Evolutionary conservation across 2,113 vertebrate species (phyloP), one percentile per base, ranked within the genome.

Genomic region (Trichomycterus rosablanca): DNA sequence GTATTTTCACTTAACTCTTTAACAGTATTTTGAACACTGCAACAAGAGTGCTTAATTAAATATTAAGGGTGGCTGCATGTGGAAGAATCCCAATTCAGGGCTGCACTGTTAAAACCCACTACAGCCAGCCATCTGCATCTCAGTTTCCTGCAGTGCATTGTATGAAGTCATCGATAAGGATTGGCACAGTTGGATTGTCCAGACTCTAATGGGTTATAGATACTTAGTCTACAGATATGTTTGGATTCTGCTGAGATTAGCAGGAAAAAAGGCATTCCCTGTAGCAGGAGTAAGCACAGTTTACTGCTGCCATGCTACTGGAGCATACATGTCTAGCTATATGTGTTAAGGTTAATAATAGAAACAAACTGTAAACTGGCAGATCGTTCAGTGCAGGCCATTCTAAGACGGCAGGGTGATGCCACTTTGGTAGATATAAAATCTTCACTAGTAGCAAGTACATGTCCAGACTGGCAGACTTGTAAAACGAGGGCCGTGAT

Each of bases 151-250:
- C 34, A 40, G 59, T 1, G 46, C 59, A 23, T 65, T 57, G 53
- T 53, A 40, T 54, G 39, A 63, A 63, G 43, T 45, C 61, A 63
- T 63, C 50, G 40, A 63, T 63, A 65, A 56, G 42, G 52, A 49
- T 65, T 56, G 44, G n/a, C 52, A 57, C 16, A 24, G 32, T 12
- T 22, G 42, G 43, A 48, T 16, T 65, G 52, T 39, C 42, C 34
- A 48, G 32, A 56, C 52, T 56, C 43, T 39, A 65, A 49, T 37
- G 32, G 52, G 26, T 48, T 49, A 39, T 37, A 49, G 62, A 48
- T 48, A 56, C 15, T 16, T 23, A 65, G 43, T 14, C 34, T 39
- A 16, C 10, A 18, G 8, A 23, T 9, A 5, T 51, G 35, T 37
- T 43, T 61, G 18, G 34, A 37, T 24, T 39, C 26, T 61, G 35